phyloP scores from a whole-genome alignment of 1,140 invertebrate genomes.

The Orchestia grillus region DNA sequence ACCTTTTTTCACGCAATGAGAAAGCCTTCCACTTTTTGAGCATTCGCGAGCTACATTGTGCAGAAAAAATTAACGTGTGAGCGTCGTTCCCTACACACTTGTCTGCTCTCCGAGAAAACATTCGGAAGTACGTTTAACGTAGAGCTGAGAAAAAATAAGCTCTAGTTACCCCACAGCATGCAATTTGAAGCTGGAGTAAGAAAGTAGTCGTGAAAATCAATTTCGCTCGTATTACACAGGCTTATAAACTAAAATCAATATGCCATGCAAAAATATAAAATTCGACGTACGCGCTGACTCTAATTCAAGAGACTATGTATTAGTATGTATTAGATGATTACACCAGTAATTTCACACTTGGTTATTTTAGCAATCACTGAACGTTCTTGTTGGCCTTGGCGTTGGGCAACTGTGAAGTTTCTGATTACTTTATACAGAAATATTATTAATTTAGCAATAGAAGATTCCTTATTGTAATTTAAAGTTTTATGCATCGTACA shows the following conservation, averaged over 20 bases:
- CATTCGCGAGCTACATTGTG: neutral
- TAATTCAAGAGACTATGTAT: no score
- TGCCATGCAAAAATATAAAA: neutral
- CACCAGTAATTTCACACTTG: neutral
- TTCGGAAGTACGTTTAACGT: neutral
- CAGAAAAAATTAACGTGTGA: neutral
- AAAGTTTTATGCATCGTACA: no score
- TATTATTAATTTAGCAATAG: no score
- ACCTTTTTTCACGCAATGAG: neutral
- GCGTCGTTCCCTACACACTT: no score
- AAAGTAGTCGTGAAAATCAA: neutral
- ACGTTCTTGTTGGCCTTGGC: no score
- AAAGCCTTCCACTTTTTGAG: neutral
- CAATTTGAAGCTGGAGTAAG: neutral
- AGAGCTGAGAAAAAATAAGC: neutral
- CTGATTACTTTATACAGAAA: no score
- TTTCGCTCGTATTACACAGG: neutral
- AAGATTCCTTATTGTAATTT: no score
- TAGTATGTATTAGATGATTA: neutral
- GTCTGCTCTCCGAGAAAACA: no score
- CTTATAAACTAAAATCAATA: neutral
- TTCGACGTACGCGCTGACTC: no score
- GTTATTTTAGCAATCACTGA: neutral
- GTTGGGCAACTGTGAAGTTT: no score
- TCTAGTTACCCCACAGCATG: neutral